Evolutionary conservation across 1,140 invertebrate genomes (phyloP), one percentile per base, ranked within the genome.

Genomic region (Drosophila dunni): DNA sequence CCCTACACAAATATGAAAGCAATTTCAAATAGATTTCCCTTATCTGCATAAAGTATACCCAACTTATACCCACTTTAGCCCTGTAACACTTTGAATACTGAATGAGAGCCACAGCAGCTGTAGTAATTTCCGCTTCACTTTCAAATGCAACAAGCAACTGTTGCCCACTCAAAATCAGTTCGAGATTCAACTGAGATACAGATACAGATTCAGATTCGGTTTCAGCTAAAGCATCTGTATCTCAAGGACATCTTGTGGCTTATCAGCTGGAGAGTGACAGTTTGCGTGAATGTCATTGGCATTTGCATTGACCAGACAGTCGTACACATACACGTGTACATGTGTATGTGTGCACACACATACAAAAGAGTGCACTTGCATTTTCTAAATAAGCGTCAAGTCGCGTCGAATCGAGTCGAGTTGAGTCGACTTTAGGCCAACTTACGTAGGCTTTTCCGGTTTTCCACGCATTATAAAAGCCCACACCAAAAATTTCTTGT

Each of bases 361-460:
- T 29, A 29, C 24, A 20, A 75, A 66, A 51, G 57, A 66, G 46
- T 83, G 68, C 81, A 85, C 81, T 85, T 86, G 81, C 81, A 71
- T 88, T 86, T 88, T 86, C 79, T 48, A 78, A 73, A 67, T 58
- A 29, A 29, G 24, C 24, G 24, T 29, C 24, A 29, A 29, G 24
- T 29, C 24, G 1, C 24, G 24, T 29, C 24, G 24, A 29, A 29
- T 29, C 2, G 24, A 62, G 54, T 9, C 9, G 51, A 44, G 45
- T 36, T 48, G n/a, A 62, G 50, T 40, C 10, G 34, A 34, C 57
- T 54, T 57, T 42, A 20, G 46, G 51, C 33, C 57, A 65, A 29
- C 36, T 40, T 10, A 81, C 74, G 84, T 88, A 75, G 83, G 84
- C 67, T 88, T 88, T 89, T 88, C 84, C 84, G 84, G 84, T 88